Evolutionary conservation across 2,888 invertebrate genomes (phyloP).

Genomic region (Operophtera brumata): DNA sequence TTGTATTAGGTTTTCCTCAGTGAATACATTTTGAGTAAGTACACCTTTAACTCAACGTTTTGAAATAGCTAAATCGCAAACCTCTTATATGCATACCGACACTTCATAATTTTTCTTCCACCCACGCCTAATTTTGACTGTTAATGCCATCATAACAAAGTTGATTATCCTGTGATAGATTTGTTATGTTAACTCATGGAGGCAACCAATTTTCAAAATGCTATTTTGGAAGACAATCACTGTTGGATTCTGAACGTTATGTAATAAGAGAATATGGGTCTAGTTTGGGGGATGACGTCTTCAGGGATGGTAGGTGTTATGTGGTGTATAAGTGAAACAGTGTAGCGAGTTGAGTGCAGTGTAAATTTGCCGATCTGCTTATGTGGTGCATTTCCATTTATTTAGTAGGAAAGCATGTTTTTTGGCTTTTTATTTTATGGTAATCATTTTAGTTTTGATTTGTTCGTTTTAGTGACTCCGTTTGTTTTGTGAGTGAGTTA

Average conservation of each 20-base stretch:
- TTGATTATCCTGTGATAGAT: slow-evolving; percentile 62
- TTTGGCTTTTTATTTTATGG: slow-evolving; percentile 64
- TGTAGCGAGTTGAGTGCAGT: slow-evolving; percentile 72
- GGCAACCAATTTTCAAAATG: slow-evolving; percentile 40
- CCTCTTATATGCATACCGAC: slow-evolving; percentile 58
- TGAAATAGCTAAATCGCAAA: slow-evolving; percentile 21
- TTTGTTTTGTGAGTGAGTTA: not conserved
- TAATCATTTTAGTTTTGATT: slow-evolving; percentile 34
- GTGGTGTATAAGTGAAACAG: slow-evolving; percentile 63
- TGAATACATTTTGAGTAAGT: too few species aligned
- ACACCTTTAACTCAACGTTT: too few species aligned
- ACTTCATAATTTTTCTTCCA: slow-evolving; percentile 58
- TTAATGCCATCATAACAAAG: slow-evolving; percentile 53
- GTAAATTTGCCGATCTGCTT: slow-evolving; percentile 74
- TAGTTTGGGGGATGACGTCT: slow-evolving; percentile 23
- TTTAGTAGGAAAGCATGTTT: slow-evolving; percentile 53
- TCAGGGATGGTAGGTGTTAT: slow-evolving; percentile 26
- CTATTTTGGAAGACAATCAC: slow-evolving; percentile 11
- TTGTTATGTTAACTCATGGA: slow-evolving; percentile 50
- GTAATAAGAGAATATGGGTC: slow-evolving; percentile 22
- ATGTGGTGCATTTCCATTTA: slow-evolving; percentile 63
- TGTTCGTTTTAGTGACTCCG: slow-evolving; percentile 20
- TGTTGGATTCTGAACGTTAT: slow-evolving; percentile 33
- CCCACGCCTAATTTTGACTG: slow-evolving; percentile 51
- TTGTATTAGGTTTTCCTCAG: too few species aligned